phyloP scores from a whole-genome alignment of 1,140 invertebrate genomes.

The Monochamus saltuarius region DNA sequence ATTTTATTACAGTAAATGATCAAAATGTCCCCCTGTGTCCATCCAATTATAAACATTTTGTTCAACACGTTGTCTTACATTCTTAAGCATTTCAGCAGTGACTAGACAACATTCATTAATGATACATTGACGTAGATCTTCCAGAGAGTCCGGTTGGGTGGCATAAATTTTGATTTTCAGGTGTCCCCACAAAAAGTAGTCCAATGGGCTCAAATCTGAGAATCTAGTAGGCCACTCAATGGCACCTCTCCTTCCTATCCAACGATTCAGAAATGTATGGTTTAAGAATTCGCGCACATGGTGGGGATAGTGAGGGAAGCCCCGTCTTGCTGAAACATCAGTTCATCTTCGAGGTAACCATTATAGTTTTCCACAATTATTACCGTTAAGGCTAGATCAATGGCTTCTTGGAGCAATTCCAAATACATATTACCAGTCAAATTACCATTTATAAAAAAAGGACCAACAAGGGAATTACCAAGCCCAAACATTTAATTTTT shows the following conservation, averaged over 20 bases:
- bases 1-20: no score
- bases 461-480: slow-evolving; percentile 4
- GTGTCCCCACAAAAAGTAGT: slow-evolving; percentile 53
- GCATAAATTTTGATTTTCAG: slow-evolving; percentile 44
- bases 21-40: not conserved
- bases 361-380: not conserved
- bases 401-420: no score
- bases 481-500: slow-evolving; percentile 25
- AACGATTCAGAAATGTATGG: slow-evolving; percentile 45
- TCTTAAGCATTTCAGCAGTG: slow-evolving; percentile 5
- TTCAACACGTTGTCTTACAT: slow-evolving; percentile 5
- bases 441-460: slow-evolving; percentile 12
- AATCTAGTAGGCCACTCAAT: slow-evolving; percentile 51
- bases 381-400: not conserved
- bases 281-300: slow-evolving; percentile 40
- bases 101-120: not conserved
- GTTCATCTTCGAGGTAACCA: slow-evolving; percentile 8
- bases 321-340: slow-evolving; percentile 13
- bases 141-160: slow-evolving; percentile 7
- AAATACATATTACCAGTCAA: no score
- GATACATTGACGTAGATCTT: slow-evolving; percentile 12
- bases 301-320: slow-evolving; percentile 1
- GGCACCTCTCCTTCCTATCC: slow-evolving; percentile 51
- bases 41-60: slow-evolving; percentile 13
- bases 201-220: slow-evolving; percentile 47